Conservation (phyloP, 2,113 vertebrate species). For the Macrotis lagotis region DNA sequence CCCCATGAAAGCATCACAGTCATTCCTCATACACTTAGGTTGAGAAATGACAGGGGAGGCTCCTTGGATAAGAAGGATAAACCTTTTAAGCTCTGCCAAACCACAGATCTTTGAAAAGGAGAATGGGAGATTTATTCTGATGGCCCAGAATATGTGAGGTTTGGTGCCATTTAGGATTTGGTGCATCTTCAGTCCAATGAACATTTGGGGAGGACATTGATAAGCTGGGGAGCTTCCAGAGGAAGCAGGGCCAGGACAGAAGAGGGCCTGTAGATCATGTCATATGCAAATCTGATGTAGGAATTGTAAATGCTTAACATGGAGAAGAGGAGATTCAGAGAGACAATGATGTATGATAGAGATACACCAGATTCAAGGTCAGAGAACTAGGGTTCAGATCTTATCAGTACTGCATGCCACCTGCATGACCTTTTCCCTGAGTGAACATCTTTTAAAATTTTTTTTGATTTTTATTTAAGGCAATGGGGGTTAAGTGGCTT, state of each 20-base stretch:
- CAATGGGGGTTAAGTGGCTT: no score
- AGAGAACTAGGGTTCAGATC: background rate
- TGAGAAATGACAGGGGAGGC: background rate
- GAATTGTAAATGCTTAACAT: background rate
- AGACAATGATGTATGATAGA: background rate
- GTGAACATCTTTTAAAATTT: no score
- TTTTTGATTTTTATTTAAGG: no score
- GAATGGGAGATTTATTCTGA: constrained; percentile 8
- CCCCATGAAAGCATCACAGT: constrained; percentile 7
- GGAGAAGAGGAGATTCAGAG: background rate
- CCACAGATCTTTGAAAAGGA: constrained; percentile 8
- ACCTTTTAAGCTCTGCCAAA: constrained; percentile 18
- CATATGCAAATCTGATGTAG: background rate
- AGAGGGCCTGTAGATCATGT: background rate
- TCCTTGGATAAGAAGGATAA: background rate
- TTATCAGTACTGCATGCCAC: background rate
- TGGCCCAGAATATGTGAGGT: background rate
- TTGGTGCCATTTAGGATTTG: background rate
- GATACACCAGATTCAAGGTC: background rate
- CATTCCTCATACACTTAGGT: background rate
- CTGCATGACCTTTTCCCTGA: no score
- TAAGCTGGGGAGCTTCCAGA: background rate
- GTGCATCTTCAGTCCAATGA: background rate
- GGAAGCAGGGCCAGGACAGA: background rate
- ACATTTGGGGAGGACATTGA: background rate